A percentile compares a stretch with the other conserved stretches of the same genome.
These are phyloP conservation scores for Rhizoglyphus robini DNA, from an alignment of 1,140 invertebrate species.

Conservation along the genomic window DNA sequence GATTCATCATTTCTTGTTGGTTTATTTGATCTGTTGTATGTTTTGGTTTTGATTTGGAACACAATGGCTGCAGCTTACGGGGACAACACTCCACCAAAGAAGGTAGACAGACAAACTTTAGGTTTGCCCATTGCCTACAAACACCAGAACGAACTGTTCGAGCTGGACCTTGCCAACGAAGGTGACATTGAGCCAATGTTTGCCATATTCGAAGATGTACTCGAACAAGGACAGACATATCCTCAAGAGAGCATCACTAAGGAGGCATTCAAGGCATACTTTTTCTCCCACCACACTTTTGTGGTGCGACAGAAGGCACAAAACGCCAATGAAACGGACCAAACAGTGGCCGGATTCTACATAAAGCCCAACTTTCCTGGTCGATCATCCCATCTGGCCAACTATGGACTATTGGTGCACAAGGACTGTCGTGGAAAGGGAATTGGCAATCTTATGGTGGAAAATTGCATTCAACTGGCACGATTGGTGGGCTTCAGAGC, in stretches of 20 bases:
- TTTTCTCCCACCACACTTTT: slow-evolving; percentile 27
- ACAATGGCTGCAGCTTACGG: neutral
- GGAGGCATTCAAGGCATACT: slow-evolving; percentile 28
- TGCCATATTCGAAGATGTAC: slow-evolving; percentile 25
- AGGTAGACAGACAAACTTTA: neutral
- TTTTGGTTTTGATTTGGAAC: neutral
- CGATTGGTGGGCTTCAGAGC: slow-evolving; percentile 19
- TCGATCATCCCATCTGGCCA: slow-evolving; percentile 15
- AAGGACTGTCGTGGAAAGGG: slow-evolving; percentile 24
- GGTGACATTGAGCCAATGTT: slow-evolving; percentile 22
- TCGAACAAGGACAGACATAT: slow-evolving; percentile 29
- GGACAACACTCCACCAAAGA: neutral
- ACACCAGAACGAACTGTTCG: neutral
- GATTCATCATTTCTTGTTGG: too few relatives aligned
- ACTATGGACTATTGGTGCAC: slow-evolving; percentile 20
- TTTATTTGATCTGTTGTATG: too few relatives aligned
- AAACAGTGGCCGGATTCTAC: slow-evolving; percentile 28
- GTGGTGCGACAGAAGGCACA: slow-evolving; percentile 20
- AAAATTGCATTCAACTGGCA: neutral
- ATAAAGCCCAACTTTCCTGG: slow-evolving; percentile 31
- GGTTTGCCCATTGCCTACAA: neutral
- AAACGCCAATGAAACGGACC: neutral
- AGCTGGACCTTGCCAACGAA: neutral
- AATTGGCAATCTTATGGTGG: slow-evolving; percentile 25
- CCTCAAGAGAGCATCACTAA: slow-evolving; percentile 27